Conservation (phyloP, 2,888 invertebrate genomes). For the Cepaea hortensis region DNA sequence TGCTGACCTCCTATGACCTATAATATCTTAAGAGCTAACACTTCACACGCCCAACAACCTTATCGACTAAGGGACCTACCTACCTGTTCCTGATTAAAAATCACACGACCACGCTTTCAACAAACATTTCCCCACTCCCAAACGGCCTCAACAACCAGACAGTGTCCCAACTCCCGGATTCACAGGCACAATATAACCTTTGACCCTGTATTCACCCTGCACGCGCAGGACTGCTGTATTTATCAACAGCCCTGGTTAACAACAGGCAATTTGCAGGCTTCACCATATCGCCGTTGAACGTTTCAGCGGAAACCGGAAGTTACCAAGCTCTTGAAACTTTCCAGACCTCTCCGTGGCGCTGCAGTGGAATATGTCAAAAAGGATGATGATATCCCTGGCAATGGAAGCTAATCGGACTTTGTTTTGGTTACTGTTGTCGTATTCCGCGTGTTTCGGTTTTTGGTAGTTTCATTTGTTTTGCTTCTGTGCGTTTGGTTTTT, state of each 20-base stretch:
- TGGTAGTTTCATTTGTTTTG: conserved; percentile 30
- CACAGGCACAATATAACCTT: neutral
- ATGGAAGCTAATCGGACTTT: conserved; percentile 22
- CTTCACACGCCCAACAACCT: too few relatives aligned
- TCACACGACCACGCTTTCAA: too few relatives aligned
- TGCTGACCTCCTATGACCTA: too few relatives aligned
- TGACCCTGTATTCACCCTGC: conserved; percentile 22
- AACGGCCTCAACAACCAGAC: too few relatives aligned
- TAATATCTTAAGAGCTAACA: too few relatives aligned
- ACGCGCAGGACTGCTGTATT: conserved; percentile 1
- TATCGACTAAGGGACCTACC: too few relatives aligned
- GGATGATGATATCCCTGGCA: conserved; percentile 18
- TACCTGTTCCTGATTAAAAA: too few relatives aligned
- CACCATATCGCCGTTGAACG: neutral
- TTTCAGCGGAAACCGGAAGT: conserved; percentile 33
- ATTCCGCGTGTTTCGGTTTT: conserved; percentile 10
- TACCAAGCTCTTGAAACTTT: conserved; percentile 12
- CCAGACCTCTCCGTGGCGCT: conserved; percentile 2
- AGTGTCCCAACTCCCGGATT: neutral
- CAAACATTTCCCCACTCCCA: too few relatives aligned
- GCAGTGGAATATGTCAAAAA: conserved; percentile 26
- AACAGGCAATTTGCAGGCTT: conserved; percentile 13
- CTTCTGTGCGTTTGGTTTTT: conserved; percentile 2
- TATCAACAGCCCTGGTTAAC: conserved; percentile 23
- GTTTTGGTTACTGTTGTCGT: conserved; percentile 23